These are phyloP conservation scores for Chelmon rostratus DNA, from an alignment of 2,797 vertebrate genomes.

Conservation along the genomic window DNA sequence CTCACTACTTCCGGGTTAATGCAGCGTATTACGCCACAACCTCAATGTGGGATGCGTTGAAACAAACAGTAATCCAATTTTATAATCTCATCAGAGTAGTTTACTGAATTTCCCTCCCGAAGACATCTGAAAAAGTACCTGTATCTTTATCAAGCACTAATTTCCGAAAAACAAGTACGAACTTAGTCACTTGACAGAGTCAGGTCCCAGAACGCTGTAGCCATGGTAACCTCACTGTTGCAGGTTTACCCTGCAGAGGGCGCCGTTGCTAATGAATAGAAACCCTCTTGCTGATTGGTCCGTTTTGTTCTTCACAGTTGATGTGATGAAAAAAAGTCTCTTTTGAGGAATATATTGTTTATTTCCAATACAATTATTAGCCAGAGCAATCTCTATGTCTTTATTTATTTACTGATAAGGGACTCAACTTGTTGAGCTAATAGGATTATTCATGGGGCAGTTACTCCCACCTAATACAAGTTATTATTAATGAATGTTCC, in stretches of 20 bases:
- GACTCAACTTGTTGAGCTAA: neutral
- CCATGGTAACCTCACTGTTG: constrained; percentile 29
- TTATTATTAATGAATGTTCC: neutral
- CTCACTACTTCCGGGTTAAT: neutral
- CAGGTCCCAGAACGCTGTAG: neutral
- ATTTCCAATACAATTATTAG: neutral
- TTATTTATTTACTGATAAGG: too few relatives aligned
- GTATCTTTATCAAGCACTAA: neutral
- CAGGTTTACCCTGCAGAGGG: constrained; percentile 30
- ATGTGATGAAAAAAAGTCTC: accelerated
- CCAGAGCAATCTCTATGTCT: neutral
- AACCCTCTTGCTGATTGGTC: neutral
- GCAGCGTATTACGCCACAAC: neutral
- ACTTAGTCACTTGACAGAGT: neutral
- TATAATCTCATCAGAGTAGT: too few relatives aligned
- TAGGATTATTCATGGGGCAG: neutral
- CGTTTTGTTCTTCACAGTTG: neutral
- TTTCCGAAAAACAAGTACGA: accelerated
- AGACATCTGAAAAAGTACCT: neutral
- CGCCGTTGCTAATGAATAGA: constrained; percentile 25
- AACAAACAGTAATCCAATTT: neutral
- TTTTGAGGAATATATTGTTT: neutral
- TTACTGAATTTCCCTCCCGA: neutral
- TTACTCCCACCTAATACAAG: neutral
- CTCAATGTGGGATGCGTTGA: neutral